Evolutionary conservation across 1,140 invertebrate genomes (phyloP), one percentile per base, ranked within the genome.

Genomic region (Leptopilina clavipes): DNA sequence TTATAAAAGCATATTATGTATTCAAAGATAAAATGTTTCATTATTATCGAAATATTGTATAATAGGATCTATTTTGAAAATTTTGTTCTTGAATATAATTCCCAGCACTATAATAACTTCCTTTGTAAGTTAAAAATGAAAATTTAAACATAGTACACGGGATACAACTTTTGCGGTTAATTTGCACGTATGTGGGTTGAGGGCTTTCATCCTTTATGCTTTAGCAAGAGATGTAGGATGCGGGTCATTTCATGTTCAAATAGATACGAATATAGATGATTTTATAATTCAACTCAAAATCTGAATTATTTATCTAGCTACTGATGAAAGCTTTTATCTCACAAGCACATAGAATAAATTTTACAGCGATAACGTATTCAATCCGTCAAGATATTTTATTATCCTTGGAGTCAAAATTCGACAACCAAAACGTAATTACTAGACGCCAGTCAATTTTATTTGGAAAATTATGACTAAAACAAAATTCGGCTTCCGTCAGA

Each of bases 161-260:
- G 14, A 45, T 14, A 45, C 44, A 14, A n/a, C 44, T 45, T 45
- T 17, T 52, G 14, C n/a, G 6, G 48, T 17, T 52, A 7, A 52
- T 52, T 52, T 52, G 48, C 48, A 17, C 48, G 17, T 52, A 52
- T 52, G 48, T 8, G 48, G 48, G 48, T 52, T 52, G 6, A 12
- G 48, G 17, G 14, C n/a, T 52, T 52, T 52, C n/a, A 52, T 52
- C 48, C 48, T 52, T 52, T n/a, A 52, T 17, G n/a, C n/a, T 52
- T 52, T 17, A 52, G 48, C 48, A 52, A 52, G 48, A 48, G 48
- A 52, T 52, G 17, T 17, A 6, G 48, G n/a, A 52, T 52, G 48
- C 48, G 48, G 48, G 48, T 52, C 14, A 52, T 52, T 52, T 52
- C 17, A 17, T 17, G 48, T 52, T 52, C n/a, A 52, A 52, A 40